Percentiles rank a stretch among this genome's conserved stretches.
These are phyloP conservation scores for Sitophilus oryzae DNA, from an alignment of 1,140 invertebrate species.

Conservation along the genomic window DNA sequence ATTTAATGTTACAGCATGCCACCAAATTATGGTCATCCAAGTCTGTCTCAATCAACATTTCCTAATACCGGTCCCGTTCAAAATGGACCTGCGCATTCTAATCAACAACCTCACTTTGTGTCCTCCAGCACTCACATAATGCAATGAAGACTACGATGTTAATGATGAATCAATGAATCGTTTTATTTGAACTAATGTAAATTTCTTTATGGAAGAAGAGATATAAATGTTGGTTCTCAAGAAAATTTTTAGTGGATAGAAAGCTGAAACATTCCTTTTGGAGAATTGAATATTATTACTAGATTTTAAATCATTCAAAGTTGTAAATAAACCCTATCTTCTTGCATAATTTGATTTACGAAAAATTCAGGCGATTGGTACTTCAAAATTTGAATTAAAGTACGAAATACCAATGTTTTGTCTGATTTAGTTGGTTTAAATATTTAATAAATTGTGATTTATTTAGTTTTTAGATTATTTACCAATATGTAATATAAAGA, in stretches of 20 bases:
- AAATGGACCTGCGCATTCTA: slow-evolving; percentile 11
- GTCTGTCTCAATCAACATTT: slow-evolving; percentile 25
- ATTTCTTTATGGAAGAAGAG: not conserved
- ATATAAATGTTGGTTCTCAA: no score
- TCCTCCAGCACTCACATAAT: slow-evolving; percentile 25
- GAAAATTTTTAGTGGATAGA: no score
- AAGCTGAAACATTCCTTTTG: no score
- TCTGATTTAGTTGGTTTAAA: not conserved
- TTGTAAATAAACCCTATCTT: not conserved
- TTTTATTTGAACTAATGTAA: not conserved
- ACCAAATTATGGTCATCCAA: slow-evolving; percentile 9
- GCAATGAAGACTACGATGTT: slow-evolving; percentile 6
- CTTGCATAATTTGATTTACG: not conserved
- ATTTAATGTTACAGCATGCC: slow-evolving; percentile 4
- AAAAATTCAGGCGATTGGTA: not conserved
- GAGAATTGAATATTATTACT: no score
- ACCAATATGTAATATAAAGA: not conserved
- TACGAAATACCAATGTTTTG: not conserved
- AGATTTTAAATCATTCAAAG: no score
- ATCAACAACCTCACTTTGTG: slow-evolving; percentile 24
- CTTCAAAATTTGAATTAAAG: not conserved
- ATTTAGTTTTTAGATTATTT: slow-evolving; percentile 2
- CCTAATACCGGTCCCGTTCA: slow-evolving; percentile 22
- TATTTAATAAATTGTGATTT: slow-evolving; percentile 1
- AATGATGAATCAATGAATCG: no score